These are phyloP conservation scores for Ennomos quercinarius DNA, from an alignment of 2,888 invertebrate genomes.

Conservation along the genomic window DNA sequence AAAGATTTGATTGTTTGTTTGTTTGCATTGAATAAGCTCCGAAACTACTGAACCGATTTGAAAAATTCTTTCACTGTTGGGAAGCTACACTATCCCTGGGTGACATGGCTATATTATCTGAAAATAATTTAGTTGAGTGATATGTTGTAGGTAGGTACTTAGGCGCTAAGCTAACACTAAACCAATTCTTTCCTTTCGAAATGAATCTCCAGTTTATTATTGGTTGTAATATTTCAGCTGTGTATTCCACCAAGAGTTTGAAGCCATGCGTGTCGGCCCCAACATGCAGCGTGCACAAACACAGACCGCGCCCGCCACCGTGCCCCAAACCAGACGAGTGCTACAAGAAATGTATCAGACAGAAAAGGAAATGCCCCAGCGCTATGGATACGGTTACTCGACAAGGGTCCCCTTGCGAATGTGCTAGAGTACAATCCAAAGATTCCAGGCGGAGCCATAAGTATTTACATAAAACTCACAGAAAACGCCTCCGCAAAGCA, in stretches of 20 bases:
- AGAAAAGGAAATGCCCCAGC: conserved; percentile 66
- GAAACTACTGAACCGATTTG: too few species aligned
- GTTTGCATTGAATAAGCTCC: too few species aligned
- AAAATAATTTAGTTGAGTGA: too few species aligned
- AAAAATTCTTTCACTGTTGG: too few species aligned
- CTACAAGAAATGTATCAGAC: conserved; percentile 62
- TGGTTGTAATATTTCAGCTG: conserved; percentile 47
- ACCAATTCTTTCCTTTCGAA: too few species aligned
- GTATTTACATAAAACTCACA: conserved; percentile 54
- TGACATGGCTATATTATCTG: too few species aligned
- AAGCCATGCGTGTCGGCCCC: conserved; percentile 74
- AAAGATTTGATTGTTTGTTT: too few species aligned
- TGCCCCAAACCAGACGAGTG: conserved; percentile 72
- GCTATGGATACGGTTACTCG: conserved; percentile 64
- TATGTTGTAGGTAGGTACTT: too few species aligned
- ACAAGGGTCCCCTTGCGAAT: conserved; percentile 61
- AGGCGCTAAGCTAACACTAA: too few species aligned
- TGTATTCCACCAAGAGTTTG: conserved; percentile 56
- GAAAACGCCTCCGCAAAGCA: conserved; percentile 57
- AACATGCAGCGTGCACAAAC: conserved; percentile 68
- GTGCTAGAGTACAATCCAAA: conserved; percentile 58
- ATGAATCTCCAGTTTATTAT: background rate
- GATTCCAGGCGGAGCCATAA: conserved; percentile 54
- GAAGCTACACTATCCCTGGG: too few species aligned
- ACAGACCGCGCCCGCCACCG: conserved; percentile 68